Evolutionary conservation across 2,797 vertebrate species (phyloP).

Genomic region (Gambusia yucatana): DNA sequence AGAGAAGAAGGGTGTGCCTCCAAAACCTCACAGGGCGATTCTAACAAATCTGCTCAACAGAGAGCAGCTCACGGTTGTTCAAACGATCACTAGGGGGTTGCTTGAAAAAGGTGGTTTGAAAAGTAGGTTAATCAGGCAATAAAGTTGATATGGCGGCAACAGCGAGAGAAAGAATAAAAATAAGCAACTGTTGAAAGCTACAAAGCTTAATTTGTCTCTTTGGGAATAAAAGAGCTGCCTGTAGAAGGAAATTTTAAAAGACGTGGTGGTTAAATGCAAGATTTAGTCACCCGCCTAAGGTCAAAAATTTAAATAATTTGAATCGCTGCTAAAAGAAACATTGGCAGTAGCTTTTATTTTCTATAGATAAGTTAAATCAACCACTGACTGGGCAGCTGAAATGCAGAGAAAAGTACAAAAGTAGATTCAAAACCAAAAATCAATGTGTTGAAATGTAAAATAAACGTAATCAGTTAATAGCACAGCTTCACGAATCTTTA

Average conservation of each 20-base stretch:
- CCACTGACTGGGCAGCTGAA: neutral
- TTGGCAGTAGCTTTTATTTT: neutral
- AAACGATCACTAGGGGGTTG: neutral
- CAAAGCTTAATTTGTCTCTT: conserved; percentile 6
- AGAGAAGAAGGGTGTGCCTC: neutral
- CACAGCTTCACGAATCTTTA: neutral
- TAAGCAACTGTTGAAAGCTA: neutral
- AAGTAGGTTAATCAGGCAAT: conserved; percentile 2
- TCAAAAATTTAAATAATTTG: neutral
- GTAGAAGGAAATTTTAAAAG: neutral
- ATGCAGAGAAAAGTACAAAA: neutral
- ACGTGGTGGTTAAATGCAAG: neutral
- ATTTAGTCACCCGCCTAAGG: neutral
- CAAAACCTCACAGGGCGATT: neutral
- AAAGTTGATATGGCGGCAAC: neutral
- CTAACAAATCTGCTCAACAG: neutral
- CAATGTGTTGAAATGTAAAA: neutral
- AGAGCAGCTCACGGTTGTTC: neutral
- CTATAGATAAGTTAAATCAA: neutral
- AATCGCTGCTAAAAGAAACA: neutral
- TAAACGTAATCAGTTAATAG: neutral
- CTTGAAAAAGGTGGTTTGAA: neutral
- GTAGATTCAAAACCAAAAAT: neutral
- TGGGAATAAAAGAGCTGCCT: neutral
- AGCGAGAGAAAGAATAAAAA: neutral